These are phyloP conservation scores for Pogonomyrmex californicus DNA, from an alignment of 1,140 invertebrate species.

Conservation along the genomic window DNA sequence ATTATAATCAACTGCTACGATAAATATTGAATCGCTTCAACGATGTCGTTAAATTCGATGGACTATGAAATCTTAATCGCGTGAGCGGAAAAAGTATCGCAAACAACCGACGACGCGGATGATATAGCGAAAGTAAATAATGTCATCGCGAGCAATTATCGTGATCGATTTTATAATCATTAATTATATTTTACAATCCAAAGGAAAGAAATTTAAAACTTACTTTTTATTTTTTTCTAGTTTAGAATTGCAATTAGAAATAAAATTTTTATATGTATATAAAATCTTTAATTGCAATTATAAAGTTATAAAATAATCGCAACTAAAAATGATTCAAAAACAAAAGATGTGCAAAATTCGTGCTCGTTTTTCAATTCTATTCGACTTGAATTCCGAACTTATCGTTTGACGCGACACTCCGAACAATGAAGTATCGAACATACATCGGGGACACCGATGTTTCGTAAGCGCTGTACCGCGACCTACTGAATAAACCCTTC, in stretches of 20 bases:
- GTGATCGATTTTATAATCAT: constrained; percentile 21
- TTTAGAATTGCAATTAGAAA: background rate
- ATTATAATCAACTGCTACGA: background rate
- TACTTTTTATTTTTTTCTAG: background rate
- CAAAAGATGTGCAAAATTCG: background rate
- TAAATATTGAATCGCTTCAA: constrained; percentile 30
- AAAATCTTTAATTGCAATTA: background rate
- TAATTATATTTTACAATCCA: background rate
- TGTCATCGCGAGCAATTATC: constrained; percentile 6
- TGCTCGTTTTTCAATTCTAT: constrained; percentile 2
- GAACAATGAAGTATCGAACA: constrained; percentile 53
- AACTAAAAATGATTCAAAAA: background rate
- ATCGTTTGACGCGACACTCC: background rate
- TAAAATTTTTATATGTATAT: no score
- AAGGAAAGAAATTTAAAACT: background rate
- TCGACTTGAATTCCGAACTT: background rate
- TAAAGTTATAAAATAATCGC: background rate
- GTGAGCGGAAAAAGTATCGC: background rate
- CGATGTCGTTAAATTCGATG: constrained; percentile 25
- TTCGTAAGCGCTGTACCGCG: background rate
- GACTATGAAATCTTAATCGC: constrained; percentile 47
- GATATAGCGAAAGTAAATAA: constrained; percentile 27
- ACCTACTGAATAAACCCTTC: constrained; percentile 19
- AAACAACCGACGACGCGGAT: constrained; percentile 1
- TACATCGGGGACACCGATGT: constrained; percentile 26